Conservation (phyloP, 1,140 invertebrate species). For the Lordiphosa mommai region DNA sequence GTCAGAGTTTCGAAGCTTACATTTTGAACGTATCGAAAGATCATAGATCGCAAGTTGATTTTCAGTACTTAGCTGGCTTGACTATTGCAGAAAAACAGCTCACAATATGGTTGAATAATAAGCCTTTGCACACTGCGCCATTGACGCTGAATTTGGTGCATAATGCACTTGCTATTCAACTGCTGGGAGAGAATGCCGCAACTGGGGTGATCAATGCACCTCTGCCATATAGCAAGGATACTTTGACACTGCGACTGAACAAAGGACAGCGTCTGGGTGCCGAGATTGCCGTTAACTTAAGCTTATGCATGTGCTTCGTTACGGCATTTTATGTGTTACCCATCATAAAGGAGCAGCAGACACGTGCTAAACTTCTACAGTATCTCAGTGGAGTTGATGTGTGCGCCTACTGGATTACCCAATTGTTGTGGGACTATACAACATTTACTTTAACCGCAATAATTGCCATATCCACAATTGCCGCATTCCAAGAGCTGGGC, state of each 20-base stretch:
- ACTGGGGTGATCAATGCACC: constrained; percentile 86
- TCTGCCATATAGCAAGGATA: constrained; percentile 81
- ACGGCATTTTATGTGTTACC: constrained; percentile 88
- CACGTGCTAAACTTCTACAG: constrained; percentile 81
- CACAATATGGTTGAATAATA: constrained; percentile 84
- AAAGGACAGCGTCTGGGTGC: constrained; percentile 82
- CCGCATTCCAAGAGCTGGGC: constrained; percentile 82
- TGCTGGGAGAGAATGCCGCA: constrained; percentile 2
- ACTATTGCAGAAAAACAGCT: constrained; percentile 75
- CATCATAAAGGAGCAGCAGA: constrained; percentile 80
- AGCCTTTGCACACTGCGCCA: constrained; percentile 85
- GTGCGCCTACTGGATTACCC: constrained; percentile 85
- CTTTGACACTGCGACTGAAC: constrained; percentile 73
- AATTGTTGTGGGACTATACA: constrained; percentile 87
- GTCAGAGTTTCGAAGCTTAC: constrained; percentile 1
- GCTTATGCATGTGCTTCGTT: constrained; percentile 85
- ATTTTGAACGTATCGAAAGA: neutral
- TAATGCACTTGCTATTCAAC: constrained; percentile 82
- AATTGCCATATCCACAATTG: constrained; percentile 81
- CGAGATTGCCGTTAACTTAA: constrained; percentile 83
- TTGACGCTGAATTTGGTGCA: constrained; percentile 84
- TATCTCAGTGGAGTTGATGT: constrained; percentile 88
- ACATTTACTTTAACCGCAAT: constrained; percentile 83
- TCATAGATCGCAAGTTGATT: constrained; percentile 28
- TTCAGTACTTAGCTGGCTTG: constrained; percentile 54